Base-by-base conservation (phyloP, 2,113 vertebrate species). In the Chaetodon auriga region DNA sequence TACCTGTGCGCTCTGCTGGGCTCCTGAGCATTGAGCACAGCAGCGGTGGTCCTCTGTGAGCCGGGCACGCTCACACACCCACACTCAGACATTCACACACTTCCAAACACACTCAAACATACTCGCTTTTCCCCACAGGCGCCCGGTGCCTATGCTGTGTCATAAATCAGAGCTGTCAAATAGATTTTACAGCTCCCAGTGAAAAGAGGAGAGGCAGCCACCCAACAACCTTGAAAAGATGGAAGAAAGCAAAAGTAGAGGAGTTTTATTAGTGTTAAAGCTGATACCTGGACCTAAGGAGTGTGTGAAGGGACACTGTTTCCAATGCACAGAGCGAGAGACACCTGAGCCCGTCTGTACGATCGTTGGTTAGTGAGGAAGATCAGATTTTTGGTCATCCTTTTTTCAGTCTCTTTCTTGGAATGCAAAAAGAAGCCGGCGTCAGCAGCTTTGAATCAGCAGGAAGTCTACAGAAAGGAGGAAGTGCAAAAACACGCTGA, bases 151-250 rank as follows among this genome's bases (percentile, higher is more conserved):
- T 89, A 70, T 87, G 89, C 86, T 81, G 90, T 88, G 90, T 90
- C 93, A 93, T 94, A 92, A 94, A 94, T 94, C 93, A 93, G 71
- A 94, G 90, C 90, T 93, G 94, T 94, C 93, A 92, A 69, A 91
- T 82, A 87, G 88, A 92, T 92, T 94, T 92, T 93, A 92, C 91
- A 87, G 94, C 87, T 88, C 61, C 74, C 68, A 68, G 82, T 92
- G 93, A 92, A 90, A 90, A 73, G 75, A 88, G 70, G 83, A 81
- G 83, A 85, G 86, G 82, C 88, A 87, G 86, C 82, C 88, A 80
- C 79, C 89, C 87, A 87, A 80, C 86, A 91, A 92, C 93, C 94
- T 93, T 93, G 91, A 90, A 91, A 89, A 88, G 86, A 87, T 87
- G 82, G 87, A 89, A 84, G 74, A 90, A 91, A 89, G 83, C 83